A percentile compares a stretch with the other conserved stretches of the same genome.
Evolutionary conservation across 2,888 invertebrate genomes (phyloP).

Genomic region (Eristalis intricaria): DNA sequence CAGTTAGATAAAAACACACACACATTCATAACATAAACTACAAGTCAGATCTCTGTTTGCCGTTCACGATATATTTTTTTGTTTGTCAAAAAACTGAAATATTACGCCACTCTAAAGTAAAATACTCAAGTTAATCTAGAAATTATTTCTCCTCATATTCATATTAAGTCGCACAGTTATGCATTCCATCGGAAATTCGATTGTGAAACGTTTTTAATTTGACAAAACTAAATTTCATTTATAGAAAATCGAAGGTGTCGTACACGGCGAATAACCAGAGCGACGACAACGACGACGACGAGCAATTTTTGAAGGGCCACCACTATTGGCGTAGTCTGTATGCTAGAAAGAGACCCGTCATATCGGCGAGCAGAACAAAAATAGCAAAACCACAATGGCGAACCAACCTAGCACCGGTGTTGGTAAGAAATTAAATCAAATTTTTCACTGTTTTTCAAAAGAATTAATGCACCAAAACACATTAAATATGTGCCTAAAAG

Average conservation of each 20-base stretch:
- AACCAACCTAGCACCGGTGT: slow-evolving; percentile 94
- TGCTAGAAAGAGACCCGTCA: slow-evolving; percentile 69
- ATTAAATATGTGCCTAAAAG: slow-evolving; percentile 16
- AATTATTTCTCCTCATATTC: not conserved
- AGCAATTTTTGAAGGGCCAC: slow-evolving; percentile 61
- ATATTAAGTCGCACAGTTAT: slow-evolving; percentile 7
- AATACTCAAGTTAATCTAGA: slow-evolving; percentile 27
- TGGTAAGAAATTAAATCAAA: slow-evolving; percentile 84
- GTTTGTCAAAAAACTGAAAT: slow-evolving; percentile 35
- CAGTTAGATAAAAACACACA: slow-evolving; percentile 48
- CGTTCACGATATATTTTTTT: slow-evolving; percentile 48
- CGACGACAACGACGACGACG: slow-evolving; percentile 41
- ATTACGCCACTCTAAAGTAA: slow-evolving; percentile 66
- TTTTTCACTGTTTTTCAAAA: slow-evolving; percentile 72
- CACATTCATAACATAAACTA: slow-evolving; percentile 26
- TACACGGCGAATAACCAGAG: slow-evolving; percentile 61
- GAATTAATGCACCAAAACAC: slow-evolving; percentile 5
- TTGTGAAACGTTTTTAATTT: slow-evolving; percentile 33
- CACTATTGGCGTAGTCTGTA: slow-evolving; percentile 58
- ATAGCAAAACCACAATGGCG: slow-evolving; percentile 85
- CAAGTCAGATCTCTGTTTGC: slow-evolving; percentile 58
- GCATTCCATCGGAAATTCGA: not conserved
- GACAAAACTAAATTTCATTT: slow-evolving; percentile 55
- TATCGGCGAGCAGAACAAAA: slow-evolving; percentile 71
- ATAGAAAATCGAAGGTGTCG: slow-evolving; percentile 71